Percentiles rank a stretch among this genome's conserved stretches.
Conservation (phyloP, 1,140 invertebrate species). For the Plodia interpunctella region DNA sequence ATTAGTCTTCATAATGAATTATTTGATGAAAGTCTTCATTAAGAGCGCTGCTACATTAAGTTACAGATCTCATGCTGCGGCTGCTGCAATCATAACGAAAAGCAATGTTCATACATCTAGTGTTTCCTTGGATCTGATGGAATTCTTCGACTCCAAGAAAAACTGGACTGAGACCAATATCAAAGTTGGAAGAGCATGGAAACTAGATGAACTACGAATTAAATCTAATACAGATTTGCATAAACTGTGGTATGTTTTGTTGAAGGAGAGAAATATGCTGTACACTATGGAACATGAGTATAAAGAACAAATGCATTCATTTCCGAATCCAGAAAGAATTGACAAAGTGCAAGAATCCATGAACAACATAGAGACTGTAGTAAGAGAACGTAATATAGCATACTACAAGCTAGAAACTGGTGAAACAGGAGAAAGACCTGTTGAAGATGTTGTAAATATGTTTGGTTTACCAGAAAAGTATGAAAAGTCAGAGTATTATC, state of each 20-base stretch:
- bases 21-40: conserved; percentile 12
- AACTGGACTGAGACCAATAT: conserved; percentile 91
- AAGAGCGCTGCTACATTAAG: conserved; percentile 18
- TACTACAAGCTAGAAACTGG: conserved; percentile 95
- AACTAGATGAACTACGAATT: conserved; percentile 91
- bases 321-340: conserved; percentile 96
- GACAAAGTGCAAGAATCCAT: conserved; percentile 98
- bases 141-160: conserved; percentile 95
- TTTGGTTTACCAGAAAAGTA: conserved; percentile 79
- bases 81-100: conserved; percentile 13
- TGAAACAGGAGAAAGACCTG: conserved; percentile 86
- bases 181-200: conserved; percentile 93
- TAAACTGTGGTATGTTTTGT: conserved; percentile 97
- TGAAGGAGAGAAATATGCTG: conserved; percentile 98
- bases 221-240: conserved; percentile 98
- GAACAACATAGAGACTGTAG: conserved; percentile 94
- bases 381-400: conserved; percentile 94
- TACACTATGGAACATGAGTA: conserved; percentile 95
- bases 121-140: conserved; percentile 80
- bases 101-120: conserved; percentile 66
- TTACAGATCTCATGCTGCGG: conserved; percentile 22
- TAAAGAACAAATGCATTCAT: conserved; percentile 82
- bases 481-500: conserved; percentile 44
- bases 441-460: conserved; percentile 76
- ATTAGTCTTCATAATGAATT: neutral